phyloP scores from a whole-genome alignment of 2,113 vertebrate genomes.

The Alethe castanea region DNA sequence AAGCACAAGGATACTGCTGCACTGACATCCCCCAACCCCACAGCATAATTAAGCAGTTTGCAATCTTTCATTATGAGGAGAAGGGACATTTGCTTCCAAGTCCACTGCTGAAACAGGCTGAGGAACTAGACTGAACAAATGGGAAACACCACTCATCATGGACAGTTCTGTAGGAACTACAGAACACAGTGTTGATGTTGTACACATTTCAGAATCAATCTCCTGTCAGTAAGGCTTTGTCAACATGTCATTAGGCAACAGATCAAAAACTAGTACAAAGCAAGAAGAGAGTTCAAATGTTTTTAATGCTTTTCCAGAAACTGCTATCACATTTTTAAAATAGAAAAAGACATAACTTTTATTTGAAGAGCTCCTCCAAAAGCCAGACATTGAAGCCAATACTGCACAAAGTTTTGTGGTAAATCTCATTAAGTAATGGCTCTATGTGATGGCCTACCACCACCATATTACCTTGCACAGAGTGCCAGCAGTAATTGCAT shows the following conservation, averaged over 20 bases:
- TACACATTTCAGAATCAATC: background rate
- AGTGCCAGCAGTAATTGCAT: background rate
- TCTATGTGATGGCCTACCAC: background rate
- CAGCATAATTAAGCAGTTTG: background rate
- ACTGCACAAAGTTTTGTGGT: background rate
- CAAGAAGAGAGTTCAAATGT: background rate
- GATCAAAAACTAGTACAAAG: background rate
- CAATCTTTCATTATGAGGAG: background rate
- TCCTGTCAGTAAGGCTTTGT: background rate
- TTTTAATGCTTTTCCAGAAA: background rate
- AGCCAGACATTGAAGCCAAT: background rate
- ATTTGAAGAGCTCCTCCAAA: background rate
- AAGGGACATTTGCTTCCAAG: background rate
- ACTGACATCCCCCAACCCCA: accelerated
- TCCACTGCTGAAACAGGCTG: background rate
- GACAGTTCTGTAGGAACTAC: background rate
- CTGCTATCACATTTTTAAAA: background rate
- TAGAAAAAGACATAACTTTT: background rate
- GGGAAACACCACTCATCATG: accelerated
- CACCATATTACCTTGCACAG: background rate
- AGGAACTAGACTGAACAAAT: accelerated
- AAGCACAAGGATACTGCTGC: background rate
- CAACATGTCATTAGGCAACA: background rate
- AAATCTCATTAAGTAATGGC: background rate
- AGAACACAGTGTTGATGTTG: background rate